Evolutionary conservation across 2,797 vertebrate genomes (phyloP), one percentile per base, ranked within the genome.

Genomic region (Sciurus carolinensis): DNA sequence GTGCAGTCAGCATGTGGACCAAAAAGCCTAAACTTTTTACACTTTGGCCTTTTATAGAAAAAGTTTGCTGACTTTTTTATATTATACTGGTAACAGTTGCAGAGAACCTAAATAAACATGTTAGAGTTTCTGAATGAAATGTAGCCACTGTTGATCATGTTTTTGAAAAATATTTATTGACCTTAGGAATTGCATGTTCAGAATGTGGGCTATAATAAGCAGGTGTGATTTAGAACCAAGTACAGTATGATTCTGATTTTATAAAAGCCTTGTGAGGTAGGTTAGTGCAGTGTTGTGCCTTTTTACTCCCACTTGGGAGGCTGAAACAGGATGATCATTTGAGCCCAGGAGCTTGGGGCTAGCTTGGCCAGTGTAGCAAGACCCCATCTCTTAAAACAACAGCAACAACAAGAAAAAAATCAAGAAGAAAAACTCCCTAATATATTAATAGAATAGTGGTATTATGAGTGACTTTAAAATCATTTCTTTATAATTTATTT

Each of bases 151-250:
- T 87, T 94, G 80, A 81, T 87, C 39, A 54, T 64, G 12, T 64
- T 88, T 96, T 86, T 93, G 33, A 85, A 52, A 76, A 85, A 36
- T 93, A 82, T 62, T 62, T 92, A 79, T 42, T 82, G 59, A 73
- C 10, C 47, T 44, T 4, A 64, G 69, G 22, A 94, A 47, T 96
- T 87, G 11, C 39, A 90, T 92, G 71, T 91, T 84, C 14, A 72
- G 84, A 44, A 54, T 71, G 39, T 93, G 86, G 95, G 24, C 59
- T 71, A 50, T 52, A 66, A 33, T 15, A 28, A 85, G n/a, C 44
- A 71, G 2, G 1, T 92, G 72, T 36, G 52, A 67, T 90, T 8
- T 3, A 73, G 69, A 92, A 72, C 33, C 91, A 77, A 92, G 14
- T 85, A 50, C 0, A 62, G 22, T 77, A 62, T 59, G 39, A 73